Conservation (phyloP, 2,797 vertebrate genomes). For the Cephalopachus bancanus region DNA sequence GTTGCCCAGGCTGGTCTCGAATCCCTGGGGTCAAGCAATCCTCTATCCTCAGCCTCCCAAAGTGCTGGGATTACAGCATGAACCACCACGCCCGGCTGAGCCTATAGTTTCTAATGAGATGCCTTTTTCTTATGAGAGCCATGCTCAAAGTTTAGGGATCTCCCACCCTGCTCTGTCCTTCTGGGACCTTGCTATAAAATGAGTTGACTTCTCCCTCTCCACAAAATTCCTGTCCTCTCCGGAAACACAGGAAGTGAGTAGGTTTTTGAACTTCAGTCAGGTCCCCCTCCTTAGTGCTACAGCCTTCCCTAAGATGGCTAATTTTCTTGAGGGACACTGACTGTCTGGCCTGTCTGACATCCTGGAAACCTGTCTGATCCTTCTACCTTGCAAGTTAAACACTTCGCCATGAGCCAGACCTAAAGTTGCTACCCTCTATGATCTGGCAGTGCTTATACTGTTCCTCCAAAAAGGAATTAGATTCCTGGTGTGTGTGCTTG, state of each 20-base stretch:
- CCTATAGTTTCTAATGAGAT: no score
- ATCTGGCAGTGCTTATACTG: neutral
- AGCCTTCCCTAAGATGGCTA: neutral
- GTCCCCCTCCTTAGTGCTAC: neutral
- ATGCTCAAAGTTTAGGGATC: no score
- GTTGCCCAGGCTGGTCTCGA: no score
- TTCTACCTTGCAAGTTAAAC: neutral
- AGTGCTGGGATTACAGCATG: no score
- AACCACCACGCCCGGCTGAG: no score
- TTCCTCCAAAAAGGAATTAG: neutral
- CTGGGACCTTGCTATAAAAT: neutral
- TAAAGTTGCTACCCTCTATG: neutral
- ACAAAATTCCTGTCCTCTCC: neutral
- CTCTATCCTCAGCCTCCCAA: no score
- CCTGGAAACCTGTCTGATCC: neutral
- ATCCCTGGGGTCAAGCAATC: no score
- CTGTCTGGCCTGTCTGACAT: neutral
- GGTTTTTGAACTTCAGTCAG: neutral
- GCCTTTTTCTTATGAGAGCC: no score
- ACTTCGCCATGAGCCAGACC: neutral
- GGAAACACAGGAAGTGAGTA: neutral
- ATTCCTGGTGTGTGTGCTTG: neutral
- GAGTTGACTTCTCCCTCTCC: neutral
- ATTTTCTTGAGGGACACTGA: neutral
- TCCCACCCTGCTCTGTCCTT: neutral